Evolutionary conservation across 1,140 invertebrate genomes (phyloP).

Genomic region (Brachionus calyciflorus): DNA sequence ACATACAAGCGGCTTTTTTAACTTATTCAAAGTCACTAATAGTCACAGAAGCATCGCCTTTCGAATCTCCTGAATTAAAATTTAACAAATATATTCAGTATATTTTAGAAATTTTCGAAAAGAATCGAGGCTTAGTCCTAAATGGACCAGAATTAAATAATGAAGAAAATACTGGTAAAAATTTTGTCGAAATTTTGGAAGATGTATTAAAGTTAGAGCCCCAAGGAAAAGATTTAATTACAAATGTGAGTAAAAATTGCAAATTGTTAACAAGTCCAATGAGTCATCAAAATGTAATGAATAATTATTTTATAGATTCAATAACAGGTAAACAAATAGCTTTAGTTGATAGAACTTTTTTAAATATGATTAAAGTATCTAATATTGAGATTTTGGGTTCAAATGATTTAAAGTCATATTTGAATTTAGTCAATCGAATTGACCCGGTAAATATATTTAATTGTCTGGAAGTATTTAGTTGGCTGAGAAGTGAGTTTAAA

Average conservation of each 20-base stretch:
- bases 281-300: neutral
- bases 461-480: slow-evolving; percentile 10
- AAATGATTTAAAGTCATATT: slow-evolving; percentile 7
- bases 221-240: neutral
- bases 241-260: neutral
- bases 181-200: neutral
- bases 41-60: neutral
- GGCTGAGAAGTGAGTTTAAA: slow-evolving; percentile 48
- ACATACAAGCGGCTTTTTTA: neutral
- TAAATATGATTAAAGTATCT: slow-evolving; percentile 20
- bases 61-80: slow-evolving; percentile 7
- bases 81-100: slow-evolving; percentile 22
- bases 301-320: slow-evolving; percentile 37
- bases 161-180: neutral
- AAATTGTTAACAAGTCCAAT: neutral
- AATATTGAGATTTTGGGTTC: neutral
- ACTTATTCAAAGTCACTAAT: slow-evolving; percentile 5
- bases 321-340: slow-evolving; percentile 29
- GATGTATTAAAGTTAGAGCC: neutral
- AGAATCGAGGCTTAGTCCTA: neutral
- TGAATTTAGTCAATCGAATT: neutral
- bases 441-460: slow-evolving; percentile 29
- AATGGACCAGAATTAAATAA: neutral
- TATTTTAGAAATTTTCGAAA: slow-evolving; percentile 15
- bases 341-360: neutral